Base-by-base conservation (phyloP, 1,140 invertebrate genomes). In the Drosophila carrolli region DNA sequence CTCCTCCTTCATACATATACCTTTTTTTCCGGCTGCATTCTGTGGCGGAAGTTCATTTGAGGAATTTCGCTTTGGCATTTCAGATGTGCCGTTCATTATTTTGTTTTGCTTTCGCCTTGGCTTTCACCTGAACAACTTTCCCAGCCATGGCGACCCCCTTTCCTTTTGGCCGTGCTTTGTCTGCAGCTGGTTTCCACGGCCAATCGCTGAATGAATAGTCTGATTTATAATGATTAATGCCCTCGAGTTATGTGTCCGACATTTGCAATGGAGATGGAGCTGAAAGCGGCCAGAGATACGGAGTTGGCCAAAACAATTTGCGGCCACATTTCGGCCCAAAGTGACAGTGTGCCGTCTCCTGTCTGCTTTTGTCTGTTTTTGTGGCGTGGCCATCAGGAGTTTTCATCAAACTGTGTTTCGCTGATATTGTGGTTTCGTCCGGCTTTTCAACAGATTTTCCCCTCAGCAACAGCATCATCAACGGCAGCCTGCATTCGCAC, bases 181-280 rank as follows among this genome's bases (percentile, higher is more conserved):
- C 57, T 54, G 58, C 44, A 63, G 46, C 37, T 41, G 60, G 50
- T 51, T 43, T 11, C 54, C 66, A 77, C 53, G 46, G 73, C 78
- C 78, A 81, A 81, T 81, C 78, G 72, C 61, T 70, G 82, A 78
- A 76, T 88, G 75, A 88, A 86, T 77, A 54, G 84, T 71, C 75
- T 88, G 83, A 86, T 86, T 86, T 86, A 86, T 86, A 86, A 89
- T 86, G 83, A 86, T 86, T 83, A 86, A 86, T 86, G 83, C 60
- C 66, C 35, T 73, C 79, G 66, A 82, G 62, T 72, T 81, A 78
- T 85, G 81, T 66, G 53, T 48, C 78, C 53, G 71, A 75, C 76
- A 70, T 74, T 63, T 54, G 59, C 75, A 75, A 82, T 77, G 74
- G 81, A 71, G 67, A 37, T 48, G 65, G 43, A 32, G 48, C 43